Evolutionary conservation across 2,888 invertebrate genomes (phyloP), one percentile per base, ranked within the genome.

Genomic region (Malthinus seriepunctatus): DNA sequence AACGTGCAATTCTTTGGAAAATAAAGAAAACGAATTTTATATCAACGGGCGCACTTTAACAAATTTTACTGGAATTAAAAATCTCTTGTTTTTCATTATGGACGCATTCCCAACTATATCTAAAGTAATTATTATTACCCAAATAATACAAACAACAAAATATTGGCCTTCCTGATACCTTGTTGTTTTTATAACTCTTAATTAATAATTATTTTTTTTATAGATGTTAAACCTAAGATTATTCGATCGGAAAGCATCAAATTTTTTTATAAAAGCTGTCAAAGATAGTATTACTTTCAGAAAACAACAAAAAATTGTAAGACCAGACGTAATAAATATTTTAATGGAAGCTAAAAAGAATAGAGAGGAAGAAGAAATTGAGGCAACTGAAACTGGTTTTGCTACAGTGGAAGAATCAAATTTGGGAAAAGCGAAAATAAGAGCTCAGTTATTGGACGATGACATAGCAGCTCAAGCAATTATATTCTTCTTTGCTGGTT

Each of bases 281-380:
- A 37, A 54, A 23, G 33, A 34, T 33, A 60, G 51, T 14, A 56
- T 61, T 1, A 72, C 73, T 38, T 71, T 80, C 14, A 76, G 83
- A 1, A 76, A 80, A 61, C 69, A 73, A 32, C 69, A 79, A 8
- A 76, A 79, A 1, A 80, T 83, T 10, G 50, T 78, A 1, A 74
- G 83, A 2, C 80, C 79, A 1, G 84, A 84, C 62, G 80, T 84
- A 81, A 82, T 84, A 32, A 79, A 84, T 59, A 74, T 83, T 55
- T 71, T 84, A 1, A 78, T 82, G 77, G 79, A 80, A 66, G 78
- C 80, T 1, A 76, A 79, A 51, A 72, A 5, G 2, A 5, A 5
- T 23, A 23, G 5, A 23, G 5, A 3, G 3, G 23, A 23, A 23
- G 23, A 23, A 5, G 5, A 23, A 5, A 5, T 23, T 5, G 23